Conservation (phyloP, 2,797 vertebrate genomes). For the Limnodromus scolopaceus region DNA sequence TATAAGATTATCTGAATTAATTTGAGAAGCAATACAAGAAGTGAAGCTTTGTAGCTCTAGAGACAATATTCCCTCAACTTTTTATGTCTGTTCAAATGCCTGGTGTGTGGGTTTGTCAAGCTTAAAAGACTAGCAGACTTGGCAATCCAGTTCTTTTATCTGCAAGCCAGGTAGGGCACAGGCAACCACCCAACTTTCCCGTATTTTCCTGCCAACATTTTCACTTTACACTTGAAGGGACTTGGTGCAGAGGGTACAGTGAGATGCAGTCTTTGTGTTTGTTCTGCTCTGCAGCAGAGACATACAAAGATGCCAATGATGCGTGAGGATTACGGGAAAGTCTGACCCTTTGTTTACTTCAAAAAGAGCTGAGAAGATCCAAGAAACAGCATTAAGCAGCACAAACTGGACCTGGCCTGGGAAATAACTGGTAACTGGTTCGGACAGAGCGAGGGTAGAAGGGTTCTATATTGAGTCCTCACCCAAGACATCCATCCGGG, state of each 20-base stretch:
- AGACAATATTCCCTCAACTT: neutral
- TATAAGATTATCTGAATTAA: neutral
- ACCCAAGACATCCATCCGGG: neutral
- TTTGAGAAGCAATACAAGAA: neutral
- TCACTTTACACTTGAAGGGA: neutral
- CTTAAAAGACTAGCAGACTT: neutral
- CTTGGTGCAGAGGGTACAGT: neutral
- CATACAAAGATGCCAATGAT: neutral
- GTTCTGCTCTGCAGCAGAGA: neutral
- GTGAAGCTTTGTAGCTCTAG: neutral
- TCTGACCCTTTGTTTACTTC: neutral
- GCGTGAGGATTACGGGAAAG: constrained; percentile 30
- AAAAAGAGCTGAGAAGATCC: neutral
- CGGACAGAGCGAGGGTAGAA: fast-evolving
- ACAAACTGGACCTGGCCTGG: neutral
- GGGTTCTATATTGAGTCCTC: neutral
- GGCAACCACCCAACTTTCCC: neutral
- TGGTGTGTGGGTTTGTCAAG: constrained; percentile 7
- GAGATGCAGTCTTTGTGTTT: constrained; percentile 24
- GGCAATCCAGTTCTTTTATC: constrained; percentile 34
- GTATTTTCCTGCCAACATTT: neutral
- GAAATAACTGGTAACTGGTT: neutral
- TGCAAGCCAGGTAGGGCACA: constrained; percentile 48
- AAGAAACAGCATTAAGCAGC: neutral
- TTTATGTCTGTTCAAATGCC: neutral